These are phyloP conservation scores for Crocallis elinguaria DNA, from an alignment of 2,888 invertebrate species.

Conservation along the genomic window DNA sequence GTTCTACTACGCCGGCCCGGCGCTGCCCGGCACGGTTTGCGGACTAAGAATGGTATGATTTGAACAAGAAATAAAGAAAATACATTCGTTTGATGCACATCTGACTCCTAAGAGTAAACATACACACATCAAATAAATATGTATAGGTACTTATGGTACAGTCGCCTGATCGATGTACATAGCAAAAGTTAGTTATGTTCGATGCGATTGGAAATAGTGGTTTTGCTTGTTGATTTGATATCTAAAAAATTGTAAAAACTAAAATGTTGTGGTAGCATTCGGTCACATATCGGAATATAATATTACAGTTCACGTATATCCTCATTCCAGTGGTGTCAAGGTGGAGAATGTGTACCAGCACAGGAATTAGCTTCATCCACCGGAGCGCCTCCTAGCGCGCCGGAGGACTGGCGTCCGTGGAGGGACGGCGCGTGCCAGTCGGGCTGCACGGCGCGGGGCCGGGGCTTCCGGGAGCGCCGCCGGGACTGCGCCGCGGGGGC, in stretches of 20 bases:
- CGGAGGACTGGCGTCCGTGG: slow-evolving; percentile 88
- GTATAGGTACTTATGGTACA: too few species aligned
- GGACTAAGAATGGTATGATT: slow-evolving; percentile 84
- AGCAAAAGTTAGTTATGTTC: too few species aligned
- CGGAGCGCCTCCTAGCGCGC: slow-evolving; percentile 80
- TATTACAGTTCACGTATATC: too few species aligned
- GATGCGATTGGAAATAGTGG: too few species aligned
- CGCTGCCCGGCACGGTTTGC: slow-evolving; percentile 92
- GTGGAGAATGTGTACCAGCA: slow-evolving; percentile 85
- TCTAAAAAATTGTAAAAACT: too few species aligned
- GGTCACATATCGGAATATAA: too few species aligned
- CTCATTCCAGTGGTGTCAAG: slow-evolving; percentile 86
- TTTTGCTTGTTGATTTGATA: too few species aligned
- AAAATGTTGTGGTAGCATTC: too few species aligned
- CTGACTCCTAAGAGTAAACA: too few species aligned
- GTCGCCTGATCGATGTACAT: too few species aligned
- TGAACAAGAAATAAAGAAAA: not conserved
- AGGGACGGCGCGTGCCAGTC: slow-evolving; percentile 85
- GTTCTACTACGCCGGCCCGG: slow-evolving; percentile 91
- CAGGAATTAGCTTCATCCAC: slow-evolving; percentile 48
- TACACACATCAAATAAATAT: too few species aligned
- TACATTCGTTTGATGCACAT: too few species aligned
- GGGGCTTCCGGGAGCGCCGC: slow-evolving; percentile 84
- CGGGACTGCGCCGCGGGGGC: slow-evolving; percentile 84
- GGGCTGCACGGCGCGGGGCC: slow-evolving; percentile 87